Evolutionary conservation across 2,113 vertebrate species (phyloP).

Genomic region (Chlorocebus sabaeus): DNA sequence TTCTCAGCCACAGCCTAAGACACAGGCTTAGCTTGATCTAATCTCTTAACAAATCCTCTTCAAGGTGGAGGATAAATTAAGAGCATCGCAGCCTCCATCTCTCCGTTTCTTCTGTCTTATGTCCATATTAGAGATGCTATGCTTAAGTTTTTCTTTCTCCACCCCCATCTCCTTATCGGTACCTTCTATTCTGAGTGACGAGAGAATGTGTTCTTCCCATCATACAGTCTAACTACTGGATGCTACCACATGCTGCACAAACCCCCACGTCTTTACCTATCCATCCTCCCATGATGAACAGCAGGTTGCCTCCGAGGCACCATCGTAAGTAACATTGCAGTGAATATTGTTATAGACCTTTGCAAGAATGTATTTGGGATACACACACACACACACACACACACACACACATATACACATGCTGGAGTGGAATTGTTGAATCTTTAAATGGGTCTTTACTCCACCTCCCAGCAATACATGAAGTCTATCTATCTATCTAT

Average conservation of each 20-base stretch:
- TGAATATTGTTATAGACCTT: not conserved
- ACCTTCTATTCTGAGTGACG: not conserved
- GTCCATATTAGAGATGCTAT: not conserved
- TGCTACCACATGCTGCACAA: no score
- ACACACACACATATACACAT: not conserved
- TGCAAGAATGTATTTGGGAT: not conserved
- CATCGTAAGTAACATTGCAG: not conserved
- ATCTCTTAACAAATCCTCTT: not conserved
- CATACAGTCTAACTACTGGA: no score
- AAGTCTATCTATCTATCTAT: not conserved
- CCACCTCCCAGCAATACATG: not conserved
- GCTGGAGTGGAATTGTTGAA: not conserved
- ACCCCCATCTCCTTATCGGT: not conserved
- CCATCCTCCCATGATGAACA: not conserved
- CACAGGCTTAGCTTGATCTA: not conserved
- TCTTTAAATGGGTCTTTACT: not conserved
- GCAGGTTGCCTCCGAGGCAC: not conserved
- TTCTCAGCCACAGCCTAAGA: not conserved
- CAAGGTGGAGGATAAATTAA: not conserved
- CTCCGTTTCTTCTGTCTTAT: not conserved
- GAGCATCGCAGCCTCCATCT: not conserved
- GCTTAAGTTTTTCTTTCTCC: not conserved
- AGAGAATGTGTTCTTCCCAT: not conserved
- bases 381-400: not conserved
- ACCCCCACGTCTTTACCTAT: not conserved